Base-by-base conservation (phyloP, 2,113 vertebrate species). In the Coracopsis vasa region DNA sequence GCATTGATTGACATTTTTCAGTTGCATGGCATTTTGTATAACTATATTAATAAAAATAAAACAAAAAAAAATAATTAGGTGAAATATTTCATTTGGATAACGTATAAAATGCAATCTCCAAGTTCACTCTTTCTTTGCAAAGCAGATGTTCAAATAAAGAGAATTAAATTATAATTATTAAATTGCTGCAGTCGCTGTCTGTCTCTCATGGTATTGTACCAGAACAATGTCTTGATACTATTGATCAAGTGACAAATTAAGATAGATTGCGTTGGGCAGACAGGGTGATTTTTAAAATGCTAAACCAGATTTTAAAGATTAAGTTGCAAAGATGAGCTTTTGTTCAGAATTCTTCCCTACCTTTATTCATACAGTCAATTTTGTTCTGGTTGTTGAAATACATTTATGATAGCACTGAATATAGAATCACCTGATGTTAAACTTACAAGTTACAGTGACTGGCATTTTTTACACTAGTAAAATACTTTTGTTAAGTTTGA, bases 101-200 rank as follows among this genome's bases (percentile, higher is more conserved):
- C 50, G 86, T 88, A 67, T 37, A 78, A 61, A 95, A 86, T 6
- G 33, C 1, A 35, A 24, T 58, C 62, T 91, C 33, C 21, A 50
- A 47, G 23, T 79, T 93, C 48, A 77, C 3, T 28, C 4, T 89
- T 92, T 15, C 9, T 87, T 87, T 91, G 23, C 45, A 92, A 90
- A 94, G 35, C 7, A 90, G 54, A 92, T 90, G 21, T 81, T 92
- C 61, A 93, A 96, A 92, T 90, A 69, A 84, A 84, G 60, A 11
- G 44, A 88, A 96, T 88, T 90, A 79, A 81, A 89, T 93, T 88
- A 47, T 66, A 87, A 78, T 85, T 86, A 83, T 88, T 93, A 17
- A 48, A 74, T 74, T 71, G 11, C 25, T 93, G 13, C 39, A 75
- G 14, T 74, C 75, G 4, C 27, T 79, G 18, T 61, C 31, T 92